phyloP scores from a whole-genome alignment of 2,797 vertebrate species.

The Moxostoma hubbsi region DNA sequence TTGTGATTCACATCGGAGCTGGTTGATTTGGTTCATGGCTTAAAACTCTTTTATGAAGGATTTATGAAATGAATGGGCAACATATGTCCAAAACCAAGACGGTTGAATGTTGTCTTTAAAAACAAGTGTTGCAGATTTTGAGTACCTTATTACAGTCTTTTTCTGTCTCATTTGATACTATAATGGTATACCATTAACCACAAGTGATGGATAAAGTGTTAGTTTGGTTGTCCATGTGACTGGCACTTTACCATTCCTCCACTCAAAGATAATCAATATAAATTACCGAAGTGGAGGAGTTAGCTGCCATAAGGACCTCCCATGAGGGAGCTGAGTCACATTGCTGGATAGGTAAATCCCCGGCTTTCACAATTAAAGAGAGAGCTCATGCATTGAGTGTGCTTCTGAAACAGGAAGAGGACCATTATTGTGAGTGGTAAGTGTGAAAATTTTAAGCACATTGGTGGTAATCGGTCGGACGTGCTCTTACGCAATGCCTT shows the following conservation, averaged over 20 bases:
- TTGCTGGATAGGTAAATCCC: not conserved
- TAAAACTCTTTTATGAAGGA: no score
- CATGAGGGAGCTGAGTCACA: not conserved
- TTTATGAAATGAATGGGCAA: no score
- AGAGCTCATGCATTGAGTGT: not conserved
- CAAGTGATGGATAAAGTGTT: conserved; percentile 14
- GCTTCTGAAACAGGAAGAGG: conserved; percentile 16
- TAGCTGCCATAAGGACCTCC: conserved; percentile 14
- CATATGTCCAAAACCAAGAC: no score
- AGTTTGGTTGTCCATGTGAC: not conserved
- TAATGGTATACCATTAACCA: conserved; percentile 19
- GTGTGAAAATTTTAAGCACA: conserved; percentile 47
- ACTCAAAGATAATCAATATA: conserved; percentile 25
- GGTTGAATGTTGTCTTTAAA: no score
- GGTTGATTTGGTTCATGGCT: no score
- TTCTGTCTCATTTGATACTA: not conserved
- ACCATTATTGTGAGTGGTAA: conserved; percentile 29
- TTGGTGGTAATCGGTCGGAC: conserved; percentile 55
- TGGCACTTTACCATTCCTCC: conserved; percentile 15
- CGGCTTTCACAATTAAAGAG: not conserved
- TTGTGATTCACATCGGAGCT: no score
- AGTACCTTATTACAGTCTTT: no score
- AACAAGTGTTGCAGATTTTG: no score
- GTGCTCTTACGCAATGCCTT: conserved; percentile 67
- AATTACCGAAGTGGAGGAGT: conserved; percentile 10